These are phyloP conservation scores for Ectemnius continuus DNA, from an alignment of 2,888 invertebrate genomes.

Conservation along the genomic window DNA sequence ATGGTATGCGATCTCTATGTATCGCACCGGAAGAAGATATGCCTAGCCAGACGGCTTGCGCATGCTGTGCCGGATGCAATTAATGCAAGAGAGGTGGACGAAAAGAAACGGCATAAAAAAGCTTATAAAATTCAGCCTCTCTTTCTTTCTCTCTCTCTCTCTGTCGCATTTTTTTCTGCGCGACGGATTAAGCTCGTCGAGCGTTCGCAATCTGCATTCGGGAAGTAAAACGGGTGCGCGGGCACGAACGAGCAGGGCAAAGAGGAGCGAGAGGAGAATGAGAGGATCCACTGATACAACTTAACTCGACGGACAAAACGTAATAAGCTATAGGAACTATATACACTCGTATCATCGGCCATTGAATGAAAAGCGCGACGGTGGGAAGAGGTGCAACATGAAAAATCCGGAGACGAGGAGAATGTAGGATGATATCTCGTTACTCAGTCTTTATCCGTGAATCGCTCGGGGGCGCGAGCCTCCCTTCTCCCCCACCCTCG, in stretches of 20 bases:
- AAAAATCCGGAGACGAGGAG: too few species aligned
- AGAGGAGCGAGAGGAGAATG: conserved; percentile 16
- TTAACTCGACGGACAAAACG: too few species aligned
- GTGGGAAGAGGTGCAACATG: too few species aligned
- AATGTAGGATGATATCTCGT: too few species aligned
- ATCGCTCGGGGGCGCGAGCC: not conserved
- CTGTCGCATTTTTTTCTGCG: not conserved
- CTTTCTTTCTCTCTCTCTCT: too few species aligned
- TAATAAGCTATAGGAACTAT: too few species aligned
- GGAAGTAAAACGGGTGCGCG: conserved; percentile 31
- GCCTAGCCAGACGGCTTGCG: conserved; percentile 23
- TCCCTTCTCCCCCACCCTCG: not conserved
- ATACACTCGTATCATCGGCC: too few species aligned
- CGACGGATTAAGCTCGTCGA: conserved; percentile 30
- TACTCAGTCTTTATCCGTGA: too few species aligned
- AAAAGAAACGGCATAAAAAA: conserved; percentile 25
- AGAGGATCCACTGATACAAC: not conserved
- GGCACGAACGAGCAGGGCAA: conserved; percentile 35
- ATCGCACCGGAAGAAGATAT: conserved; percentile 26
- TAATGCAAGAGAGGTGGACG: conserved; percentile 32
- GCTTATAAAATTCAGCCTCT: conserved; percentile 38
- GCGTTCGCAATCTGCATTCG: conserved; percentile 31
- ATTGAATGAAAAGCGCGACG: too few species aligned
- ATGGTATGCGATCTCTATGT: not conserved
- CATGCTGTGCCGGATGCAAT: conserved; percentile 35